These are phyloP conservation scores for Heliconius ismenius DNA, from an alignment of 2,888 invertebrate species.

Conservation along the genomic window DNA sequence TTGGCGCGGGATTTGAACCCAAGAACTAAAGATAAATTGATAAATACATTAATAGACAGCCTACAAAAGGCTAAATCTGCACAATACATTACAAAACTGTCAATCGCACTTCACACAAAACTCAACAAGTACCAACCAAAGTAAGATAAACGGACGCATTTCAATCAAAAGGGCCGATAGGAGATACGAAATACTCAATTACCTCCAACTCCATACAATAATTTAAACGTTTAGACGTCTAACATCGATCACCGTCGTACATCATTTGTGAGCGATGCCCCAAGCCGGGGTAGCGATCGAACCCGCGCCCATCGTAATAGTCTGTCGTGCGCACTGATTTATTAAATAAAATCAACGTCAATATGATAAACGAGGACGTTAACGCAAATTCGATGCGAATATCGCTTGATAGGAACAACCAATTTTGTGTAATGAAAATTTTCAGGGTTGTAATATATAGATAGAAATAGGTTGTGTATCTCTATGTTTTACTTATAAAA, in stretches of 20 bases:
- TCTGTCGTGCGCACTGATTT: constrained; percentile 69
- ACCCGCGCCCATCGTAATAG: constrained; percentile 63
- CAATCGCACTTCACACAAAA: not conserved
- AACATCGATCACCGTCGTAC: constrained; percentile 73
- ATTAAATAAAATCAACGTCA: constrained; percentile 75
- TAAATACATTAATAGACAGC: not conserved
- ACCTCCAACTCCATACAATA: constrained; percentile 47
- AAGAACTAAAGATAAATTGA: not conserved
- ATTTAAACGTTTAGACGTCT: constrained; percentile 52
- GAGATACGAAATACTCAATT: constrained; percentile 45
- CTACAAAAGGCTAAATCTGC: not conserved
- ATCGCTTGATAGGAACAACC: constrained; percentile 24
- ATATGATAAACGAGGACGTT: constrained; percentile 66
- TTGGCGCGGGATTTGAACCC: not conserved
- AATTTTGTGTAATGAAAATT: constrained; percentile 12
- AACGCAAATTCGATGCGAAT: constrained; percentile 57
- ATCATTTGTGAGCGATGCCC: constrained; percentile 62
- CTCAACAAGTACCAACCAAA: constrained; percentile 10
- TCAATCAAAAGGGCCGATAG: constrained; percentile 37
- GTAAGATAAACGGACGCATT: constrained; percentile 30
- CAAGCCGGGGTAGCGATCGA: constrained; percentile 57
- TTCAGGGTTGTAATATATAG: not conserved
- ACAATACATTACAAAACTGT: not conserved
- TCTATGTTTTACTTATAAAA: too few species aligned
- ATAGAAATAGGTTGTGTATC: too few species aligned